Conservation (phyloP, 1,140 invertebrate species). For the Cotesia chilonis region DNA sequence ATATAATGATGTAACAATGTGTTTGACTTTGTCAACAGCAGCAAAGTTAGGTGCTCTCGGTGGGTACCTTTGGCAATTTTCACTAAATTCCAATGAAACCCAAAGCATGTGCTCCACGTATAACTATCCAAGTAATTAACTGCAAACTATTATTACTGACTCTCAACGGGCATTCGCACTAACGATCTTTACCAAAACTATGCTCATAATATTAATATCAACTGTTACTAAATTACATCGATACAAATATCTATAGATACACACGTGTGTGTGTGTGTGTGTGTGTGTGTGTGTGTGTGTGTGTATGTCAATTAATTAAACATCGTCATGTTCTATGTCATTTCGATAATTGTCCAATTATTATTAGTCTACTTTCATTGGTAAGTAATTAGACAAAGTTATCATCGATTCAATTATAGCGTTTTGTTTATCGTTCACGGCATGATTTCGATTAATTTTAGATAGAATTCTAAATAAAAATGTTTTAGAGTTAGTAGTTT, state of each 20-base stretch:
- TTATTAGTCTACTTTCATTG: no score
- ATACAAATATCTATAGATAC: background rate
- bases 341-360: no score
- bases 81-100: conserved; percentile 30
- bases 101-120: background rate
- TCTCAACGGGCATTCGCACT: conserved; percentile 8
- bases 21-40: background rate
- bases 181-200: conserved; percentile 16
- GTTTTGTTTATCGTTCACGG: no score
- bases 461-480: no score
- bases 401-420: no score
- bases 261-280: no score
- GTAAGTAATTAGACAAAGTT: no score
- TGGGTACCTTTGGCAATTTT: conserved; percentile 21
- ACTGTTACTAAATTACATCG: conserved; percentile 9
- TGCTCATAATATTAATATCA: conserved; percentile 15
- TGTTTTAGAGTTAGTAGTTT: no score
- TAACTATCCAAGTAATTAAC: conserved; percentile 25
- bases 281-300: no score
- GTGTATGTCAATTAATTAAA: no score
- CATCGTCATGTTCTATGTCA: no score
- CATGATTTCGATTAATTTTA: no score
- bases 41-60: background rate
- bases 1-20: conserved; percentile 8
- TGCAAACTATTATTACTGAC: conserved; percentile 31